Conservation (phyloP, 2,888 invertebrate species). For the Itoplectis maculator region DNA sequence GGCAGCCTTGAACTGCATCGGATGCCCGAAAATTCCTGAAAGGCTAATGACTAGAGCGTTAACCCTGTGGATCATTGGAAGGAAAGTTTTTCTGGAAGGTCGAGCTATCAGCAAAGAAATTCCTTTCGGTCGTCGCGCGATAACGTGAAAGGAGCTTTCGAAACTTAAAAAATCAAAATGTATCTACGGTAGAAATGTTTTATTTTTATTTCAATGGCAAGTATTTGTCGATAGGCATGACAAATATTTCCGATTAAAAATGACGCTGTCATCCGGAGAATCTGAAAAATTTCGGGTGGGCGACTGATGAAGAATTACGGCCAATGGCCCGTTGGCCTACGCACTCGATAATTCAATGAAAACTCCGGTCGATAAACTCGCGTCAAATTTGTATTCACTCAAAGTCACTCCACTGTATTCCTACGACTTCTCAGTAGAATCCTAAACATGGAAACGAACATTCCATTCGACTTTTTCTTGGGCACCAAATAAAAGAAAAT, state of each 20-base stretch:
- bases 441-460: neutral
- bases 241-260: neutral
- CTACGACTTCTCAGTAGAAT: neutral
- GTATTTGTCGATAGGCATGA: neutral
- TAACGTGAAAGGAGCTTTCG: too few relatives aligned
- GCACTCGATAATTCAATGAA: neutral
- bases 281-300: neutral
- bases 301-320: neutral
- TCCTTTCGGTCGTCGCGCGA: neutral
- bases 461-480: neutral
- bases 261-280: neutral
- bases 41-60: neutral
- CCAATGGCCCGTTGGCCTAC: neutral
- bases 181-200: neutral
- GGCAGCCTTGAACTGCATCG: slow-evolving; percentile 20
- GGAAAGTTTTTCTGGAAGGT: neutral
- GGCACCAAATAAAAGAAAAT: too few relatives aligned
- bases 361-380: neutral
- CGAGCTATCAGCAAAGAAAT: neutral
- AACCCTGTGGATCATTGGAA: neutral
- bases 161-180: too few relatives aligned
- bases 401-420: neutral
- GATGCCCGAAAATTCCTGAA: neutral
- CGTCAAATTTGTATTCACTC: neutral
- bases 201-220: neutral